Evolutionary conservation across 2,113 vertebrate species (phyloP).

Genomic region (Mormyrus iriodes): DNA sequence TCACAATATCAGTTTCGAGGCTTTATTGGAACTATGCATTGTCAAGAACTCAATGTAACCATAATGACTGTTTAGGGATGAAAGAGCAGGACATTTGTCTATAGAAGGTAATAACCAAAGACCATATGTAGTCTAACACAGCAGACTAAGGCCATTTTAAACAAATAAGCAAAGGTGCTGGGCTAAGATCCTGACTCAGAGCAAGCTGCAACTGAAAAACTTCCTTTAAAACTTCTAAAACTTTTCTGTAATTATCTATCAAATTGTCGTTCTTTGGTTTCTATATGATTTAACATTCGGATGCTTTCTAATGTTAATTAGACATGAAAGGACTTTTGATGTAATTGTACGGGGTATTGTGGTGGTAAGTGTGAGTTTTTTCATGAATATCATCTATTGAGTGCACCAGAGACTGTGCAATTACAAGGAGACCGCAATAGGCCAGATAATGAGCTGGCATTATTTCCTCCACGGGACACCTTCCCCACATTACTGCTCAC

Average conservation of each 20-base stretch:
- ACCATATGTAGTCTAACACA: not conserved
- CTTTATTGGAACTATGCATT: not conserved
- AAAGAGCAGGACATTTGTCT: not conserved
- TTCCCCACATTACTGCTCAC: not conserved
- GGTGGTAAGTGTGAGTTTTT: not conserved
- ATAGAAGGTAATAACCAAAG: not conserved
- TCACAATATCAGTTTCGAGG: not conserved
- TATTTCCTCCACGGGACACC: not conserved
- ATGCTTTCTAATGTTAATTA: not conserved
- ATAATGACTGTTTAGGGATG: not conserved
- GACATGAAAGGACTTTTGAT: not conserved
- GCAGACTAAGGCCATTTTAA: not conserved
- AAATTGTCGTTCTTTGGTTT: not conserved
- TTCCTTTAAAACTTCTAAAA: not conserved
- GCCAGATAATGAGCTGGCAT: not conserved
- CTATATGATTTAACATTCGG: not conserved
- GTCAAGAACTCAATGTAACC: not conserved
- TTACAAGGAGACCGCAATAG: not conserved
- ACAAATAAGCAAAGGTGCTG: not conserved
- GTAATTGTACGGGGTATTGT: not conserved
- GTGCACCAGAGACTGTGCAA: not conserved
- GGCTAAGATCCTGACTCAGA: not conserved
- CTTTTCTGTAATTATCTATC: not conserved
- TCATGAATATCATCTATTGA: not conserved
- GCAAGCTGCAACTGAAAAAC: not conserved